Evolutionary conservation across 1,140 invertebrate genomes (phyloP), one percentile per base, ranked within the genome.

Genomic region (Macrobrachium nipponense): DNA sequence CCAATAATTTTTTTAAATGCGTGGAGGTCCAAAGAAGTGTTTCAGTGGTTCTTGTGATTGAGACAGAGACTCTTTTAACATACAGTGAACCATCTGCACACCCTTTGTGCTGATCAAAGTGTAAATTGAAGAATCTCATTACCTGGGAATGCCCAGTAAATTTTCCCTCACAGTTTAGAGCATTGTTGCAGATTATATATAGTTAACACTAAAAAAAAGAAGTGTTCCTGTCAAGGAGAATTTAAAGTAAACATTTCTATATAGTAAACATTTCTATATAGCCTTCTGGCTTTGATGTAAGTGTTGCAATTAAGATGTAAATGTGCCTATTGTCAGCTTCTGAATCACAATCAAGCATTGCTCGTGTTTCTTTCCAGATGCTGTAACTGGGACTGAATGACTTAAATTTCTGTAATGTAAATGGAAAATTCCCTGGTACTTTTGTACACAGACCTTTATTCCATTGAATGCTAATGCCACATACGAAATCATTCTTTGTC

Each of bases 231-330:
- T 75, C 66, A 86, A 80, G 66, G 83, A 80, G 84, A 86, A 79
- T 72, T 51, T 72, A 70, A 51, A 51, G 64, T 86, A 80, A 86
- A 86, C 78, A 86, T 86, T 86, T 86, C 84, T 86, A 80, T 86
- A 86, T 86, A 86, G 64, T 86, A 80, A 86, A 86, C 78, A 86
- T 86, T 86, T 86, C 84, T 86, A 80, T 86, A 86, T 86, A 86
- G 84, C 84, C 84, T 58, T n/a, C 84, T 59, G 84, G 77, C 84
- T 80, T 86, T 86, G 84, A 79, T 86, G 84, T 86, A 86, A 86
- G 84, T 86, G 84, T 86, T 86, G 84, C 84, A 86, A 73, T 80
- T 86, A 86, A 86, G 84, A 86, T 86, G 77, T 86, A 86, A 80
- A 86, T 86, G 84, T 86, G 84, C 84, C 84, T 86, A 62, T 79